phyloP scores from a whole-genome alignment of 2,797 vertebrate genomes.

The Neosalanx taihuensis region DNA sequence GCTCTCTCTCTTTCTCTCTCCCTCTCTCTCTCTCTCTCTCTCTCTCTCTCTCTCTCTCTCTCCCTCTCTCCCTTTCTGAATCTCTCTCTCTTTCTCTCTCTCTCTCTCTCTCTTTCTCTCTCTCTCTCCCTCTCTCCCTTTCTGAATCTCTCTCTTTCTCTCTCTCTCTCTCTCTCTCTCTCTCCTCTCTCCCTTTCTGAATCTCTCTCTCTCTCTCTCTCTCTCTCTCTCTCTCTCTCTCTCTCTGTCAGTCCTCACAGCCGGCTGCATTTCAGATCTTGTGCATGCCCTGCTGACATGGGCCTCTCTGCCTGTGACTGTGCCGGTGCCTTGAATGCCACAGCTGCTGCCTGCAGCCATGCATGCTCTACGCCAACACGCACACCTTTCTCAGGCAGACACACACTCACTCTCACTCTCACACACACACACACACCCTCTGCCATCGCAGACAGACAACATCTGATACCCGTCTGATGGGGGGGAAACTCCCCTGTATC shows the following conservation, averaged over 20 bases:
- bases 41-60: background rate
- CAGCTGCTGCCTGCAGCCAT: slow-evolving; percentile 39
- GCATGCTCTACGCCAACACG: slow-evolving; percentile 38
- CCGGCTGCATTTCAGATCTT: slow-evolving; percentile 64
- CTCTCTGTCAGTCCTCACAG: slow-evolving; percentile 3
- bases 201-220: background rate
- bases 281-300: slow-evolving; percentile 56
- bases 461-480: background rate
- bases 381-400: too few species aligned
- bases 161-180: background rate
- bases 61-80: background rate
- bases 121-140: slow-evolving; percentile 14
- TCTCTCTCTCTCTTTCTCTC: slow-evolving; percentile 1
- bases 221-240: background rate
- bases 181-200: slow-evolving; percentile 2
- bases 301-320: slow-evolving; percentile 23
- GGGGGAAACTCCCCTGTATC: background rate
- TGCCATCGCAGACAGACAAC: background rate
- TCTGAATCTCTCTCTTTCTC: background rate
- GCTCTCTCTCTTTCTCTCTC: too few species aligned
- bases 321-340: slow-evolving; percentile 26
- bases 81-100: background rate
- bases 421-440: too few species aligned
- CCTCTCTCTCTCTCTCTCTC: background rate
- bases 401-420: too few species aligned